Conservation (phyloP, 1,140 invertebrate genomes). For the Leptinotarsa lineolata region DNA sequence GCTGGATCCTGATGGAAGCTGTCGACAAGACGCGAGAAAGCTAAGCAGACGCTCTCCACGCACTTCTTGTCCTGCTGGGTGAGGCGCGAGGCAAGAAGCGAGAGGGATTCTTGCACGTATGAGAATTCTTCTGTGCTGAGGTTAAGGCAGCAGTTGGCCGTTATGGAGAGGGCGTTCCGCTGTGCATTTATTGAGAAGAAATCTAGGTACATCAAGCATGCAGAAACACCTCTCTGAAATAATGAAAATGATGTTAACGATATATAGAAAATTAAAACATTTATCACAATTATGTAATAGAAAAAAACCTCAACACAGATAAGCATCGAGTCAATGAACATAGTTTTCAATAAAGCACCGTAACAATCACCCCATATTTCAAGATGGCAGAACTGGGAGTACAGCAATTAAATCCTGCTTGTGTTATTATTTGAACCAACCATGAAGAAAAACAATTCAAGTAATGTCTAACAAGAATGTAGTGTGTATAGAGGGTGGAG, state of each 20-base stretch:
- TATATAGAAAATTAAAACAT: no score
- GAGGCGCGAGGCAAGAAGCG: constrained; percentile 81
- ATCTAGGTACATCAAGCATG: constrained; percentile 94
- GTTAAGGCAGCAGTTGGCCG: constrained; percentile 96
- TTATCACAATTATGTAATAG: neutral
- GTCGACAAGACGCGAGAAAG: constrained; percentile 94
- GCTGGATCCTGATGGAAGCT: constrained; percentile 92
- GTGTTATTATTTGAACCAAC: no score
- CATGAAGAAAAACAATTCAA: no score
- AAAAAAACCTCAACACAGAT: no score
- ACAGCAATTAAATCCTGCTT: no score
- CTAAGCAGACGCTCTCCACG: constrained; percentile 94
- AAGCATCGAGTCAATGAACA: no score
- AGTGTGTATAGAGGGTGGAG: no score
- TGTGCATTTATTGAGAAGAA: constrained; percentile 98
- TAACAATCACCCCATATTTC: no score
- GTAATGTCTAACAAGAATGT: no score
- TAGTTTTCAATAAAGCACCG: no score
- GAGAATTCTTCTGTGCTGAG: constrained; percentile 92
- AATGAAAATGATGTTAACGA: no score
- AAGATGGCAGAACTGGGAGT: no score
- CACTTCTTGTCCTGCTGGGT: constrained; percentile 97
- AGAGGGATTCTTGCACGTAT: constrained; percentile 85
- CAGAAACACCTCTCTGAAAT: constrained; percentile 85
- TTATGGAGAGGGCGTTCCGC: constrained; percentile 90